Evolutionary conservation across 2,113 vertebrate genomes (phyloP), one percentile per base, ranked within the genome.

Genomic region (Oryzias woworae): DNA sequence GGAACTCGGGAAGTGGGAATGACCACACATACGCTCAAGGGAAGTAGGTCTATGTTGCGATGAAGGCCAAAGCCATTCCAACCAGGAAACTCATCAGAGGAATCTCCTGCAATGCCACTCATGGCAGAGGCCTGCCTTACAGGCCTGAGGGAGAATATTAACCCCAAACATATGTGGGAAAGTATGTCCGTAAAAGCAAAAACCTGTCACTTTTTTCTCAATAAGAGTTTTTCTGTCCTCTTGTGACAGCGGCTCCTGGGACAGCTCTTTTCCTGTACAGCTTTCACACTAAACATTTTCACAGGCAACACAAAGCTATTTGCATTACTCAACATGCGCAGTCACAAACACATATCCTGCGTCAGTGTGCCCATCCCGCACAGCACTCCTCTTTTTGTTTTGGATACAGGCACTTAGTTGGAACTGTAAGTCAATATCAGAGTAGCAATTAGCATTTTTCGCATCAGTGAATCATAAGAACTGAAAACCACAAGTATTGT

Each of bases 41-140:
- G 72, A 85, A 86, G 74, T 62, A 70, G 58, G 80, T 36, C 8
- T 36, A 36, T 69, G 75, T 70, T 49, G 66, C 0, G 69, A 82
- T 67, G 84, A 81, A 86, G 82, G 64, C 72, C 22, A 17, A 14
- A 68, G 68, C 58, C 50, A 73, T 78, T 36, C 85, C 80, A 82
- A 66, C 59, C 78, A 88, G 86, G 82, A 86, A 82, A 78, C 45
- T 3, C 17, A 49, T 13, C 44, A 62, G 62, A 81, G 57, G 78
- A 76, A 78, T 78, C 78, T 74, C 71, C 78, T 75, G 62, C 16
- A 8, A 67, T 78, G 68, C 71, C 72, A 75, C 81, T 71, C 67
- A 43, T 59, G 59, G 66, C 51, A 1, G 14, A 50, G 47, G 63
- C 51, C 60, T 28, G 50, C 57, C 65, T 23, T 3, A 58, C 36